Conservation (phyloP, 2,888 invertebrate genomes). For the Acronicta aceris region DNA sequence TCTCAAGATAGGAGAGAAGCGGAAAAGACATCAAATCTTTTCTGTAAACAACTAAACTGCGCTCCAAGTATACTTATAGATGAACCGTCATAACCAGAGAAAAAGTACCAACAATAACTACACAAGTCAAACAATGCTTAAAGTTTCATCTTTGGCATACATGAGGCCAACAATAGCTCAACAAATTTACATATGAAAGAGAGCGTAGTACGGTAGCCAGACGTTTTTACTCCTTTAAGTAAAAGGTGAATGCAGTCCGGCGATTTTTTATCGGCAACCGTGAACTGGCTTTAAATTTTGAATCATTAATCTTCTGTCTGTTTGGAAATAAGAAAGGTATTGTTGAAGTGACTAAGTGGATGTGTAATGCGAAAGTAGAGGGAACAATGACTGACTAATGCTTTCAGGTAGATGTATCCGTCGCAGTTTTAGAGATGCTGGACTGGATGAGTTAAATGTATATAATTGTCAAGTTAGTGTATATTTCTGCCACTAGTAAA, state of each 20-base stretch:
- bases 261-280: constrained; percentile 53
- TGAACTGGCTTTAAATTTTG: constrained; percentile 47
- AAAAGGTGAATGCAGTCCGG: constrained; percentile 55
- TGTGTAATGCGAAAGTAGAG: constrained; percentile 25
- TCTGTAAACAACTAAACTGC: not conserved
- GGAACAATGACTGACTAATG: constrained; percentile 30
- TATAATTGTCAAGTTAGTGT: too few species aligned
- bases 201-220: constrained; percentile 81
- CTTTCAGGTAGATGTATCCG: constrained; percentile 4
- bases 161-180: constrained; percentile 70
- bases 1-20: too few species aligned
- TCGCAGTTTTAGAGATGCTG: constrained; percentile 1
- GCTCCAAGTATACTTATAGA: constrained; percentile 16
- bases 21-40: too few species aligned
- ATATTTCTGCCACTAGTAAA: too few species aligned
- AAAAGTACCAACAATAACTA: constrained; percentile 51
- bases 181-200: constrained; percentile 81
- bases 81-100: constrained; percentile 26
- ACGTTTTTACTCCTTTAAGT: constrained; percentile 66
- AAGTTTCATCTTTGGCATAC: constrained; percentile 64
- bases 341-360: constrained; percentile 34
- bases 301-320: constrained; percentile 49
- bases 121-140: constrained; percentile 55
- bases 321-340: constrained; percentile 40
- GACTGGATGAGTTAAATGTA: not conserved